A percentile compares a stretch with the other conserved stretches of the same genome.
Conservation (phyloP, 1,140 invertebrate genomes). For the Drosophila kurseongensis region DNA sequence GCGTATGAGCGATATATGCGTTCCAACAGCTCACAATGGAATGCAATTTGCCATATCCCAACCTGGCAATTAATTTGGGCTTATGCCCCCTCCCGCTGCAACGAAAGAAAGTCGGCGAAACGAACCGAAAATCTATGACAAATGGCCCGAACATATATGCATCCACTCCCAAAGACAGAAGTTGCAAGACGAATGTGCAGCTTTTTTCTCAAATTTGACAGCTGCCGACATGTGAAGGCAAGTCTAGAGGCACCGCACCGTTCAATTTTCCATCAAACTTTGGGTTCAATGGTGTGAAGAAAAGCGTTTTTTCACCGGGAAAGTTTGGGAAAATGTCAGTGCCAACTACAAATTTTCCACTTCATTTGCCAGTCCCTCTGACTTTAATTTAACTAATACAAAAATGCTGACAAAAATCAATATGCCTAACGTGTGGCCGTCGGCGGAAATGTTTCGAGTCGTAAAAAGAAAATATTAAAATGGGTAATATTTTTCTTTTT, state of each 20-base stretch:
- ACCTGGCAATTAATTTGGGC: conserved; percentile 35
- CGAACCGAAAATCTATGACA: conserved; percentile 38
- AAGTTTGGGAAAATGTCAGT: conserved; percentile 31
- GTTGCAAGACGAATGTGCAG: conserved; percentile 55
- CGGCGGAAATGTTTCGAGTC: conserved; percentile 46
- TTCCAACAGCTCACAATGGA: conserved; percentile 32
- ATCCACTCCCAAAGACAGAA: conserved; percentile 17
- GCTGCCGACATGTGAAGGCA: conserved; percentile 47
- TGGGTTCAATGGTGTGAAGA: conserved; percentile 22
- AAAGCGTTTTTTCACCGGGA: conserved; percentile 34
- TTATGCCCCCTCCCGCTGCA: background rate
- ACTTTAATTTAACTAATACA: conserved; percentile 52
- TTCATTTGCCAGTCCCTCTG: background rate
- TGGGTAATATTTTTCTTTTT: conserved; percentile 23
- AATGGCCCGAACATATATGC: conserved; percentile 33
- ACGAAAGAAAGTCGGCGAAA: conserved; percentile 26
- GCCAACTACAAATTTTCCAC: conserved; percentile 24
- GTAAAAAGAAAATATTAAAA: conserved; percentile 45
- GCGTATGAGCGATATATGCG: conserved; percentile 66
- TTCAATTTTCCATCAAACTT: conserved; percentile 32
- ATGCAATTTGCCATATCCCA: conserved; percentile 52
- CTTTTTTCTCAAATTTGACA: conserved; percentile 55
- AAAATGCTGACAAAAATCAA: conserved; percentile 37
- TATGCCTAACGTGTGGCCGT: conserved; percentile 43
- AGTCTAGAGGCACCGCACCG: background rate